These are phyloP conservation scores for Lasaia peninsularis DNA, from an alignment of 1,140 invertebrate genomes.

Conservation along the genomic window DNA sequence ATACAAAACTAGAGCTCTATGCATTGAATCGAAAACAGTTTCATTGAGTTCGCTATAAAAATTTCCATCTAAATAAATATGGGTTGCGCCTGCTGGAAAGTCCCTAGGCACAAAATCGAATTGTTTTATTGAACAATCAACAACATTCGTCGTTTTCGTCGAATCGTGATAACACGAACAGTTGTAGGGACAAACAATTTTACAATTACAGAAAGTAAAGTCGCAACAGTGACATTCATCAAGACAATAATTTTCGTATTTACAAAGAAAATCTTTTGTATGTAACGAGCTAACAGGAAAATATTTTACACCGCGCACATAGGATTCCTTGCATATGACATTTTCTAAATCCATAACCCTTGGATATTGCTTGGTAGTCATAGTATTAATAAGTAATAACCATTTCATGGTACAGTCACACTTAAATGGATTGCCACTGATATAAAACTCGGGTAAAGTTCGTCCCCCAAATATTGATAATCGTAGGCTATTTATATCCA, in stretches of 20 bases:
- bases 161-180: slow-evolving; percentile 93
- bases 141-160: slow-evolving; percentile 90
- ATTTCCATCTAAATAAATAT: slow-evolving; percentile 92
- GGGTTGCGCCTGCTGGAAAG: slow-evolving; percentile 93
- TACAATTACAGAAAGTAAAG: slow-evolving; percentile 91
- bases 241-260: slow-evolving; percentile 89
- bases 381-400: slow-evolving; percentile 88
- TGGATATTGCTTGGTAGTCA: slow-evolving; percentile 85
- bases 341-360: slow-evolving; percentile 88
- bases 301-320: slow-evolving; percentile 84
- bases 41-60: slow-evolving; percentile 85
- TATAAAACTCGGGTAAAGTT: slow-evolving; percentile 88
- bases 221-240: slow-evolving; percentile 91
- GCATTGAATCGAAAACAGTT: slow-evolving; percentile 90
- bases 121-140: slow-evolving; percentile 87
- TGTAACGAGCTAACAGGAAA: slow-evolving; percentile 84
- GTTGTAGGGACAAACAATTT: slow-evolving; percentile 90
- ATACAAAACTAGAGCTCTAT: slow-evolving; percentile 89
- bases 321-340: slow-evolving; percentile 88
- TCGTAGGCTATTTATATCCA: slow-evolving; percentile 88
- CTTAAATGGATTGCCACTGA: slow-evolving; percentile 91
- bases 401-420: slow-evolving; percentile 94
- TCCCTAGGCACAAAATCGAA: slow-evolving; percentile 83
- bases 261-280: slow-evolving; percentile 88
- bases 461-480: slow-evolving; percentile 80